Evolutionary conservation across 1,140 invertebrate species (phyloP).

Genomic region (Heliconius nattereri): DNA sequence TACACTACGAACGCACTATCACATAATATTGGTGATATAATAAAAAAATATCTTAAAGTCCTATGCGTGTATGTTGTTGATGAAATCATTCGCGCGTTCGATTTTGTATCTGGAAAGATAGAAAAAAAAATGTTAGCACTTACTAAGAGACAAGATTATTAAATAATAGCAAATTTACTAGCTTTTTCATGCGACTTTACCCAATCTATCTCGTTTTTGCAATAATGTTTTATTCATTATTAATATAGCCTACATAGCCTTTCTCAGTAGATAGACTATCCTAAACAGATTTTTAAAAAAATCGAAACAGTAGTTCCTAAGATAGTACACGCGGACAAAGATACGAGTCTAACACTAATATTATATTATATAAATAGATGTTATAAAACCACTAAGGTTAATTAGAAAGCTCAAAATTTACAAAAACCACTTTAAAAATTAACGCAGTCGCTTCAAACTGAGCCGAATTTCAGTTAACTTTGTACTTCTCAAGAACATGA

Average conservation of each 20-base stretch:
- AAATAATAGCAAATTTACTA: too few relatives aligned
- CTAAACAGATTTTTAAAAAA: too few relatives aligned
- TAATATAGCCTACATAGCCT: too few relatives aligned
- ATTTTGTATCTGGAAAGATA: conserved; percentile 45
- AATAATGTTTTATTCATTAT: too few relatives aligned
- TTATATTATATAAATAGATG: not conserved
- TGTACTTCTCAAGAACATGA: conserved; percentile 4
- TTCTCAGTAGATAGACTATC: too few relatives aligned
- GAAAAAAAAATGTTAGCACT: conserved; percentile 26
- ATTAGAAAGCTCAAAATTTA: not conserved
- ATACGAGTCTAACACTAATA: not conserved
- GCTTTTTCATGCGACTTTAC: too few relatives aligned
- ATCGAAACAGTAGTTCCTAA: too few relatives aligned
- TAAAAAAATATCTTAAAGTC: conserved; percentile 34
- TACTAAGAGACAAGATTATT: too few relatives aligned
- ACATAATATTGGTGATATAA: conserved; percentile 57
- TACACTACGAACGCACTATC: conserved; percentile 47
- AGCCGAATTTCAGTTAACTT: conserved; percentile 5
- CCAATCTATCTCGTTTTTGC: too few relatives aligned
- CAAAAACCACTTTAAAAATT: conserved; percentile 14
- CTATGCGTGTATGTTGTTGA: conserved; percentile 25
- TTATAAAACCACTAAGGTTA: not conserved
- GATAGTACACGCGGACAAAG: too few relatives aligned
- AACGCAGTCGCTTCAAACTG: not conserved
- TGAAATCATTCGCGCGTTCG: conserved; percentile 57